Conservation (phyloP, 2,113 vertebrate species). For the Cynoglossus semilaevis region DNA sequence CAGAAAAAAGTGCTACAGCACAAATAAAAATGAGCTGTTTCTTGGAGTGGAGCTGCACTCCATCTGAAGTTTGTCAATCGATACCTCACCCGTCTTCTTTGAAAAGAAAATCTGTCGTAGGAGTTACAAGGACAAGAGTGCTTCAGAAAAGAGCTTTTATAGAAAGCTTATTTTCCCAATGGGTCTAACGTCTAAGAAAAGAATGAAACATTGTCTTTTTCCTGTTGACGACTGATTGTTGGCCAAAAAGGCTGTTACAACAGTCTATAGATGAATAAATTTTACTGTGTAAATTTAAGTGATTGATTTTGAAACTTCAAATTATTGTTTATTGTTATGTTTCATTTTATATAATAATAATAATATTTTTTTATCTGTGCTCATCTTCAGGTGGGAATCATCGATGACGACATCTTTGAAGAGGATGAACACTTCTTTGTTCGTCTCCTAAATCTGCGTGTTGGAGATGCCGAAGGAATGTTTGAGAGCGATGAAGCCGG, state of each 20-base stretch:
- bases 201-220: too few species aligned
- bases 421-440: constrained; percentile 98
- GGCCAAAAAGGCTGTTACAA: too few species aligned
- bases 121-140: not conserved
- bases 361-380: not conserved
- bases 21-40: not conserved
- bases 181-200: too few species aligned
- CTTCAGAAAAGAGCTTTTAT: not conserved
- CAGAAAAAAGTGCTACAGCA: not conserved
- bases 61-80: not conserved
- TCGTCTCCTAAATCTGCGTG: constrained; percentile 88
- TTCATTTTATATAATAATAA: too few species aligned
- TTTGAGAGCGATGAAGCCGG: constrained; percentile 85
- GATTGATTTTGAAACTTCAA: too few species aligned
- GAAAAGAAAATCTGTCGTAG: not conserved
- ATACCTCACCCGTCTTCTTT: not conserved
- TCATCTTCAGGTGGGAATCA: constrained; percentile 83
- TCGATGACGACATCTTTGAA: constrained; percentile 97
- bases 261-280: too few species aligned
- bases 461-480: constrained; percentile 92
- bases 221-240: too few species aligned
- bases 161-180: not conserved
- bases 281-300: too few species aligned
- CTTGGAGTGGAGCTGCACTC: not conserved
- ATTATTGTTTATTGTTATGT: too few species aligned